phyloP scores from a whole-genome alignment of 2,797 vertebrate species.

The Urosaurus nigricauda region DNA sequence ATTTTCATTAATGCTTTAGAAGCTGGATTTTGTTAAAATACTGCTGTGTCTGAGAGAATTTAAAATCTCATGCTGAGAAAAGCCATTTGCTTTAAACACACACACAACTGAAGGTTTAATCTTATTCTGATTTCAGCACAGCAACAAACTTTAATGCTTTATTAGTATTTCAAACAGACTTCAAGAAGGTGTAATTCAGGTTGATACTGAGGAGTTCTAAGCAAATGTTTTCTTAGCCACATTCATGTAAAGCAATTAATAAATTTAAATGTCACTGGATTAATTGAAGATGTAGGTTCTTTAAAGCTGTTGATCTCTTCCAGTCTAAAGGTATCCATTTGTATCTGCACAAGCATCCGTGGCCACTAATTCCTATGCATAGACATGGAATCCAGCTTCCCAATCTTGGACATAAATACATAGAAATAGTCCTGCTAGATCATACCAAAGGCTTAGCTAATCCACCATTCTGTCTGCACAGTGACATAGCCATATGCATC shows the following conservation, averaged over 20 bases:
- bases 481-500: neutral
- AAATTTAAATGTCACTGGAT: neutral
- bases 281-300: constrained; percentile 32
- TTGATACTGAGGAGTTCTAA: constrained; percentile 1
- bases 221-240: neutral
- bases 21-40: neutral
- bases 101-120: neutral
- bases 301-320: constrained; percentile 7
- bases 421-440: neutral
- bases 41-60: constrained; percentile 3
- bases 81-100: constrained; percentile 5
- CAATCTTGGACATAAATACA: neutral
- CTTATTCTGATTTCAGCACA: constrained; percentile 4
- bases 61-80: constrained; percentile 19
- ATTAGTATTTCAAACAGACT: constrained; percentile 40
- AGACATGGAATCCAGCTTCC: neutral
- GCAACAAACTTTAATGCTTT: constrained; percentile 5
- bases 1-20: constrained; percentile 11
- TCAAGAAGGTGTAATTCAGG: neutral
- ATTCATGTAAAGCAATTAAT: neutral
- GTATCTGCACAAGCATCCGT: constrained; percentile 20
- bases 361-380: neutral
- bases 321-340: neutral
- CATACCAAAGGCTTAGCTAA: neutral
- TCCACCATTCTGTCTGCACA: neutral